These are phyloP conservation scores for Heliconius ismenius DNA, from an alignment of 2,888 invertebrate species.

Conservation along the genomic window DNA sequence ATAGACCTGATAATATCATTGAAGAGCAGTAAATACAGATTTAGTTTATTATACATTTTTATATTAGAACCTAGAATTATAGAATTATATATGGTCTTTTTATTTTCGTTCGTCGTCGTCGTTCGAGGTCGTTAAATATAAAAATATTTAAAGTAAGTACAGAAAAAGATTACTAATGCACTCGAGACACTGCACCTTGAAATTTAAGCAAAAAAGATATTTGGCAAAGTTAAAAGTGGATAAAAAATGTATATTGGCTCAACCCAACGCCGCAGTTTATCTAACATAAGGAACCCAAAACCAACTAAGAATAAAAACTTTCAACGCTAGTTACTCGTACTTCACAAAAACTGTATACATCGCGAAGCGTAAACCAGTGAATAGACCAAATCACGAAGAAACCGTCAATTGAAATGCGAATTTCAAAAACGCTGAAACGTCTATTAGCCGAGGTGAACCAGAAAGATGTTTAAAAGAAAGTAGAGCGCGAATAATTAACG, in stretches of 20 bases:
- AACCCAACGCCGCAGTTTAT: no score
- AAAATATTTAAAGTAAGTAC: background rate
- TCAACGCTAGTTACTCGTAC: background rate
- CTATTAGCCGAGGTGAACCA: constrained; percentile 16
- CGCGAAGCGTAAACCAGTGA: background rate
- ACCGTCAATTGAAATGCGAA: constrained; percentile 28
- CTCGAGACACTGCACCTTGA: background rate
- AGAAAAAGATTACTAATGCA: background rate
- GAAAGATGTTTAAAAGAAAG: constrained; percentile 37
- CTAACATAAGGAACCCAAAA: background rate
- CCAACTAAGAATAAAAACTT: background rate
- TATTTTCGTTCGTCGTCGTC: no score
- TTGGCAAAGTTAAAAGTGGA: no score
- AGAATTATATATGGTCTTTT: no score
- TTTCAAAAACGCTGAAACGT: constrained; percentile 22
- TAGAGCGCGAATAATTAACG: constrained; percentile 43
- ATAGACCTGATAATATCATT: background rate
- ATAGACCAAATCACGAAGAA: constrained; percentile 19
- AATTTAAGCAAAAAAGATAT: no score
- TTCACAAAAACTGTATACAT: background rate
- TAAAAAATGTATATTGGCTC: no score
- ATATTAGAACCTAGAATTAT: no score
- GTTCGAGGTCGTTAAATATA: no score
- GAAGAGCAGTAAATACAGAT: background rate
- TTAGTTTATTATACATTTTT: background rate